Conservation (phyloP, 1,140 invertebrate species). For the Sarcophaga peregrina region DNA sequence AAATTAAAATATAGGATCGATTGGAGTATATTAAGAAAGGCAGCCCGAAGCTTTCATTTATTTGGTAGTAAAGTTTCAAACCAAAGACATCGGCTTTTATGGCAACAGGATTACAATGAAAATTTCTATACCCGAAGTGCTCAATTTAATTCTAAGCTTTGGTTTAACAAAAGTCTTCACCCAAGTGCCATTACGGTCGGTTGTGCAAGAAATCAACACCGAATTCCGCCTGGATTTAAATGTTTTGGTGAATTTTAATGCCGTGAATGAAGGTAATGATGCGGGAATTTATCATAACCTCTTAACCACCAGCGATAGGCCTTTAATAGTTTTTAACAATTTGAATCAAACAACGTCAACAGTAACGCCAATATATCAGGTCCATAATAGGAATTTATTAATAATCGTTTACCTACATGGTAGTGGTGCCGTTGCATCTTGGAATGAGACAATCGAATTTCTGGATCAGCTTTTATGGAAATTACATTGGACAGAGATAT, state of each 20-base stretch:
- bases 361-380: neutral
- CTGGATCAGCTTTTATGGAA: slow-evolving; percentile 11
- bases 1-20: too few relatives aligned
- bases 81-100: too few relatives aligned
- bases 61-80: too few relatives aligned
- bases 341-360: neutral
- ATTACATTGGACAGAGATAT: slow-evolving; percentile 3
- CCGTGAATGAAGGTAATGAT: neutral
- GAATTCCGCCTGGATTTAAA: neutral
- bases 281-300: neutral
- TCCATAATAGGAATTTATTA: neutral
- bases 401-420: neutral
- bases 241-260: neutral
- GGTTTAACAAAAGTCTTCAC: neutral
- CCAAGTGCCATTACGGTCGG: neutral
- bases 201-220: neutral
- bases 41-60: too few relatives aligned
- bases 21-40: too few relatives aligned
- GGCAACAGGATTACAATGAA: too few relatives aligned
- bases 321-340: neutral
- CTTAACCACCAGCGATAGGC: neutral
- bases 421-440: neutral
- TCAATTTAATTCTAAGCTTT: neutral
- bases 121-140: too few relatives aligned
- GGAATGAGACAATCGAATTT: neutral